Base-by-base conservation (phyloP, 1,140 invertebrate species). In the Halesus radiatus region DNA sequence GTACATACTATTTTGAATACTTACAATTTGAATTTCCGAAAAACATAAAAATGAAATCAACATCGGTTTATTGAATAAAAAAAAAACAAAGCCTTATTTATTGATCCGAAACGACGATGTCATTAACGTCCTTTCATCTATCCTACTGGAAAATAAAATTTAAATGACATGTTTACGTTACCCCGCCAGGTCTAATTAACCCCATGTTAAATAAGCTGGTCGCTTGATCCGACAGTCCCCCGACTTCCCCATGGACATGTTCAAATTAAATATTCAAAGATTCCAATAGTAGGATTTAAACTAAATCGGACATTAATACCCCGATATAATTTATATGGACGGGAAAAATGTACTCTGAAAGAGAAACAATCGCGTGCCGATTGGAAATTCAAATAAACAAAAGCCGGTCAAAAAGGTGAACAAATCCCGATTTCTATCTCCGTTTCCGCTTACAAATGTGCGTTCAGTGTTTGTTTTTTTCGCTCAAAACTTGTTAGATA, bases 381-480 rank as follows among this genome's bases (percentile, higher is more conserved):
- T 80, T 80, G 74, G 70, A 80, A 82, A 79, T 82, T 80, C 76
- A 77, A 83, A 80, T 80, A 79, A 83, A 80, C 79, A 80, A 80
- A 83, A 80, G 76, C 53, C 81, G 81, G 81, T 80, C 81, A 83
- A 80, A 83, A 73, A 83, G 81, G 81, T 83, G 81, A 83, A 80
- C 79, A 83, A 83, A 80, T 80, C 79, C 81, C 72, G 81, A 83
- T 83, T 73, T 75, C 76, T 79, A 83, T 83, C 81, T 83, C 79
- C 72, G 62, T 80, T 83, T 83, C 81, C 81, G 81, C 81, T 83
- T 80, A 83, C 81, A 83, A 83, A 83, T 83, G 79, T 76, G 79
- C 53, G 78, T 80, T 75, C 74, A 54, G 72, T 79, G 76, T 78
- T 81, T 68, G 29, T 66, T 78, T 79, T 60, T 64, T 80, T 56